Percentiles rank a stretch among this genome's conserved stretches.
Evolutionary conservation across 2,797 vertebrate species (phyloP).

Genomic region (Peromyscus eremicus): DNA sequence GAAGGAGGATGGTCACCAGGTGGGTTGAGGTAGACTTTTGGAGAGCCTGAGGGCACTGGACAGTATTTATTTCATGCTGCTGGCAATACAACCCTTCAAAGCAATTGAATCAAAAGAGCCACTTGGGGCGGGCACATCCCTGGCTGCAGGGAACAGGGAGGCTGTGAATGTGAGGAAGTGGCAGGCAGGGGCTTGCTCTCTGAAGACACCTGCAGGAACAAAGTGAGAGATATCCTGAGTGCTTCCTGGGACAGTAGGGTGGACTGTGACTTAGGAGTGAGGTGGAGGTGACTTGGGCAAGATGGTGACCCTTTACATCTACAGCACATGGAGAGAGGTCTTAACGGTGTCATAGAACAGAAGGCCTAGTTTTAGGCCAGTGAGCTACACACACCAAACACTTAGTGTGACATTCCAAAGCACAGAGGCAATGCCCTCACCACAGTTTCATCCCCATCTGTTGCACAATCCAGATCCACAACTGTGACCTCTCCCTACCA

Average conservation of each 20-base stretch:
- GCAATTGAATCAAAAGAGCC: background rate
- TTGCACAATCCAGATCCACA: background rate
- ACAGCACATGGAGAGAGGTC: background rate
- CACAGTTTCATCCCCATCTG: too few relatives aligned
- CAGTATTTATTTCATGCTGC: background rate
- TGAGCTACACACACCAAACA: background rate
- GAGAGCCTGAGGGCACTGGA: too few relatives aligned
- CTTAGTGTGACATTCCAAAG: background rate
- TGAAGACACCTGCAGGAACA: background rate
- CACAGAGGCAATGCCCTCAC: background rate
- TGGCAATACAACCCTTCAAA: background rate
- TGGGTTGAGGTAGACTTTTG: background rate
- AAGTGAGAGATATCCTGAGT: background rate
- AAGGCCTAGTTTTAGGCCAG: background rate
- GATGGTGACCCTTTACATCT: too few relatives aligned
- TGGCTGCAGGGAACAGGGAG: background rate
- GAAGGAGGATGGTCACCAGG: background rate
- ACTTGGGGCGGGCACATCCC: background rate
- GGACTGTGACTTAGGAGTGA: background rate
- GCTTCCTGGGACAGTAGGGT: rapidly evolving
- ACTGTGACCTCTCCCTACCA: rapidly evolving
- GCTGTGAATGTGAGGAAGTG: too few relatives aligned
- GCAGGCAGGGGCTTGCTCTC: background rate
- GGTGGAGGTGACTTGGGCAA: too few relatives aligned
- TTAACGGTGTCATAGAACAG: background rate